Base-by-base conservation (phyloP, 2,797 vertebrate species). In the Smutsia temminckii region DNA sequence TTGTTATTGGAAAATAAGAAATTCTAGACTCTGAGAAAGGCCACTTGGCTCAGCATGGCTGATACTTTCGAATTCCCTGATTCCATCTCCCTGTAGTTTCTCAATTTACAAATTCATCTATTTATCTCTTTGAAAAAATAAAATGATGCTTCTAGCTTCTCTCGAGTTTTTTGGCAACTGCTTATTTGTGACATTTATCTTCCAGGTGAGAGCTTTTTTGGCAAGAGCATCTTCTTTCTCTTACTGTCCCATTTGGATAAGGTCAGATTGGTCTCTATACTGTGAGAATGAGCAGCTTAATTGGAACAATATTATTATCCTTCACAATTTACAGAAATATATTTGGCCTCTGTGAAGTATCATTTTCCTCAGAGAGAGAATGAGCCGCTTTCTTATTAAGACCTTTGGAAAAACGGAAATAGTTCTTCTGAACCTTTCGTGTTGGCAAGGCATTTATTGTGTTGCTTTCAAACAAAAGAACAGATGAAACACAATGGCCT, bases 1-100 rank as follows among this genome's bases (percentile, higher is more conserved):
- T 97, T 97, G 86, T 96, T 98, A 95, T 96, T 97, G 69, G 97
- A 98, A 97, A 55, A 85, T 8, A 89, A 95, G 96, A 97, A 97
- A 97, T 93, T 94, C 77, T 96, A 42, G 83, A 87, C 53, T 96
- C 89, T 59, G 46, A 96, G 91, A 97, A 97, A 97, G 61, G 37
- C n/a, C 95, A 86, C 68, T 83, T 59, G 85, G 81, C 87, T 98
- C 46, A 17, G 74, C 37, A 95, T 29, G 61, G 20, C 61, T 85
- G 40, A 74, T 85, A 95, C 32, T 96, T 97, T 97, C 75, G 90
- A 96, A 90, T 37, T 96, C 86, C 90, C 69, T 96, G 79, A 74
- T 93, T 89, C 77, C 77, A 96, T n/a, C 49, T 84, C 81, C 89
- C 69, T 61, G 91, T 42, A 94, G 85, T 53, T 93, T 89, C 69